Base-by-base conservation (phyloP, 2,888 invertebrate genomes). In the Lomographa bimaculata region DNA sequence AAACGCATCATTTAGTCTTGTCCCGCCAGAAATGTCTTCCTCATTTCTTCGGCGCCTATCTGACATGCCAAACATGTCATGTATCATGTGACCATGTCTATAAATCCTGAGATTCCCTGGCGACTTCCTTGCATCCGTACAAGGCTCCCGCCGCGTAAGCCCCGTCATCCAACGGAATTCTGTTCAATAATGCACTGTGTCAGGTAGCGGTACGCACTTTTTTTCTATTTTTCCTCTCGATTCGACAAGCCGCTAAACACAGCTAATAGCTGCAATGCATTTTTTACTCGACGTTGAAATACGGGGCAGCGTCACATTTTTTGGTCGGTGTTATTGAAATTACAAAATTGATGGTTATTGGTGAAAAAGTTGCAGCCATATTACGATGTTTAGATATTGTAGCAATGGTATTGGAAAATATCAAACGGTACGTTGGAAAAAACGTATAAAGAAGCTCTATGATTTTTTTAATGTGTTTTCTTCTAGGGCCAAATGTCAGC, bases 151-250 rank as follows among this genome's bases (percentile, higher is more conserved):
- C 73, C 74, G 18, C 18, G 30, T 20, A 16, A 35, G 29, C 7
- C 67, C 20, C 32, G 61, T 50, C 57, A 53, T 57, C 64, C 72
- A 79, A 79, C 77, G 75, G 79, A 76, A 77, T 79, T 71, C 67
- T 76, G 71, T 74, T 79, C 79, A 79, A 82, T 84, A 82, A 79
- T 83, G 71, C 85, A 85, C 82, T 85, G 78, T 86, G 86, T 81
- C 86, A 81, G 64, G 57, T 87, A 86, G 86, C 87, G 86, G 86
- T 84, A 71, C 76, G 76, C 66, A 60, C 63, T 76, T 85, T 85
- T 85, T 81, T 78, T 66, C 63, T 65, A 61, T 51, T 40, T 46
- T 41, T 24, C 35, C 18, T 59, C 62, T 68, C 62, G 64, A 77
- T 74, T 77, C 72, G 75, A 75, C 65, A 70, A 68, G 69, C 69